These are phyloP conservation scores for Spea hammondii DNA, from an alignment of 2,797 vertebrate genomes.

Conservation along the genomic window DNA sequence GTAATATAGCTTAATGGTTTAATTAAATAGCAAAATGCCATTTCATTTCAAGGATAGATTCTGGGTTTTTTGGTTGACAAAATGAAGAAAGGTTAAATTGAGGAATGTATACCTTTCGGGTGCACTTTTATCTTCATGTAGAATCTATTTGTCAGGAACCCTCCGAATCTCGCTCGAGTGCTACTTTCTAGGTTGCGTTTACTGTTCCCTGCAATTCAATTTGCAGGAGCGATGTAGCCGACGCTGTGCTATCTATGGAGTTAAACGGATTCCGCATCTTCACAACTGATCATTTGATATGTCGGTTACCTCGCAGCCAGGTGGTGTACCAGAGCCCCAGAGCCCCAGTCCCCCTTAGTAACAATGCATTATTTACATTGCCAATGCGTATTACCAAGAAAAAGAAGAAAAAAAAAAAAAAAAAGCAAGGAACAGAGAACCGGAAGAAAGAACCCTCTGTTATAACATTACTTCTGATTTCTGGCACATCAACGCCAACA, in stretches of 20 bases:
- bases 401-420: background rate
- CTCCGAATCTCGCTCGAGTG: too few relatives aligned
- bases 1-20: too few relatives aligned
- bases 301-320: background rate
- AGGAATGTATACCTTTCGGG: slow-evolving; percentile 23
- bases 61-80: too few relatives aligned
- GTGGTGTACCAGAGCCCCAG: slow-evolving; percentile 25
- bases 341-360: slow-evolving; percentile 34
- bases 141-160: too few relatives aligned
- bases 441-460: too few relatives aligned
- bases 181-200: background rate
- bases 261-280: slow-evolving; percentile 15
- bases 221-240: background rate
- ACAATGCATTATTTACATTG: slow-evolving; percentile 37
- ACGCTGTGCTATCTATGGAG: slow-evolving; percentile 3
- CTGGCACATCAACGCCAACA: too few relatives aligned
- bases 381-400: slow-evolving; percentile 8
- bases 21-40: too few relatives aligned
- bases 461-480: too few relatives aligned
- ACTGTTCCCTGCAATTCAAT: too few relatives aligned
- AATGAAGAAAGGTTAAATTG: too few relatives aligned
- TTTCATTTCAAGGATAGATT: too few relatives aligned
- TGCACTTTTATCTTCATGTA: slow-evolving; percentile 10
- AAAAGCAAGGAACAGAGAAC: too few relatives aligned
- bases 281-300: slow-evolving; percentile 15